A percentile compares a stretch with the other conserved stretches of the same genome.
phyloP scores from a whole-genome alignment of 2,888 invertebrate genomes.

The Acheta domesticus region DNA sequence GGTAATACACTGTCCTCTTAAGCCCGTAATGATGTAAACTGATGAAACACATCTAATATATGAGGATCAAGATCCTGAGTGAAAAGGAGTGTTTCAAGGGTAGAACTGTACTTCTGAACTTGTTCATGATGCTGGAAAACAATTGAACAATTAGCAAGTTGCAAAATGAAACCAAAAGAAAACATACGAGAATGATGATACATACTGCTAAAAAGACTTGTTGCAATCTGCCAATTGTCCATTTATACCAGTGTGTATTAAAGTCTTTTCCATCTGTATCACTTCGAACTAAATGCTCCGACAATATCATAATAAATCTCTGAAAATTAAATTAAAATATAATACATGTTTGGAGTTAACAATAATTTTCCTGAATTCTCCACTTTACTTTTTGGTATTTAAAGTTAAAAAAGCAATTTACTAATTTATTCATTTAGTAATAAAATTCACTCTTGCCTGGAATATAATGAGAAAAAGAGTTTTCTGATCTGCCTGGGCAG shows the following conservation, averaged over 20 bases:
- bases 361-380: too few relatives aligned
- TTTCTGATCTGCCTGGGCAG: constrained; percentile 94
- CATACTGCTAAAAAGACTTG: constrained; percentile 91
- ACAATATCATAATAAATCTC: constrained; percentile 95
- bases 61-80: constrained; percentile 94
- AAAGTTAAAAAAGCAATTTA: too few relatives aligned
- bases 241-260: constrained; percentile 92
- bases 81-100: constrained; percentile 90
- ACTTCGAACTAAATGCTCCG: constrained; percentile 89
- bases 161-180: constrained; percentile 27
- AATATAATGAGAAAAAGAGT: constrained; percentile 95
- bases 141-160: constrained; percentile 34
- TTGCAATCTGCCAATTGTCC: constrained; percentile 90
- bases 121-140: constrained; percentile 89
- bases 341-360: neutral
- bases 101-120: constrained; percentile 94
- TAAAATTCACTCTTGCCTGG: constrained; percentile 55
- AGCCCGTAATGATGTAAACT: constrained; percentile 86
- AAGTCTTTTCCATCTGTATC: constrained; percentile 92
- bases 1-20: constrained; percentile 46
- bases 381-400: too few relatives aligned
- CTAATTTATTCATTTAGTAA: too few relatives aligned
- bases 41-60: constrained; percentile 94
- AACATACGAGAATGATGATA: constrained; percentile 37
- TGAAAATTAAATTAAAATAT: constrained; percentile 43